Evolutionary conservation across 2,797 vertebrate genomes (phyloP), one percentile per base, ranked within the genome.

Genomic region (Gastrophryne carolinensis): DNA sequence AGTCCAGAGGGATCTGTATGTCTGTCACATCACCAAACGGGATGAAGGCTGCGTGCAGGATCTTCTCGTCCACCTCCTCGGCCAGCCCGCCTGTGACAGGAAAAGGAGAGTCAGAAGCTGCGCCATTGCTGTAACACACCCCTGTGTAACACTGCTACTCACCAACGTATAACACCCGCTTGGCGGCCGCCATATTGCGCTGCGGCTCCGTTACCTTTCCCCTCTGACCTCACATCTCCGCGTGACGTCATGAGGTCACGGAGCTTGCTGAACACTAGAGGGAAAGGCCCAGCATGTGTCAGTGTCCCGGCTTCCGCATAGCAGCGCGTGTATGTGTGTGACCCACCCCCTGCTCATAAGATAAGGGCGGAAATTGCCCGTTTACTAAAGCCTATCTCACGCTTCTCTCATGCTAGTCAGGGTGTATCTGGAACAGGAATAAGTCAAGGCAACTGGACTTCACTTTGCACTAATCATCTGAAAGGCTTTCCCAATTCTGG

Each of bases 1-100:
- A 98, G 85, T 99, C 96, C 76, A 98, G 86, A 0, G 96, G 97
- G 77, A 98, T 98, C 89, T 99, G 97, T 87, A 98, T 98, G 86
- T 98, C 97, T 32, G 92, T 95, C 77, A 98, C 87, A 83, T 98
- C 97, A 15, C 97, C 97, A 78, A 98, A 98, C 1, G 96, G 97
- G 80, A 98, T 98, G 71, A 98, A 98, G 1, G 96, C 97, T 0
- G 97, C 97, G 71, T 98, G 96, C 24, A 98, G 83, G 0, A 98
- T 96, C 76, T 97, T 96, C 87, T 98, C 96, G 10, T 98, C 97
- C 82, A 98, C 97, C 80, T 98, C 97, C 69, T 98, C 96, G 0
- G 97, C 95, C 39, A 98, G 86, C 1, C 97, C 96, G 52, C 97
- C 96, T 98, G 84, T 61, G 73, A 82, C 58, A 32, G 37, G 39